Base-by-base conservation (phyloP, 2,888 invertebrate genomes). In the Hecatera dysodea region DNA sequence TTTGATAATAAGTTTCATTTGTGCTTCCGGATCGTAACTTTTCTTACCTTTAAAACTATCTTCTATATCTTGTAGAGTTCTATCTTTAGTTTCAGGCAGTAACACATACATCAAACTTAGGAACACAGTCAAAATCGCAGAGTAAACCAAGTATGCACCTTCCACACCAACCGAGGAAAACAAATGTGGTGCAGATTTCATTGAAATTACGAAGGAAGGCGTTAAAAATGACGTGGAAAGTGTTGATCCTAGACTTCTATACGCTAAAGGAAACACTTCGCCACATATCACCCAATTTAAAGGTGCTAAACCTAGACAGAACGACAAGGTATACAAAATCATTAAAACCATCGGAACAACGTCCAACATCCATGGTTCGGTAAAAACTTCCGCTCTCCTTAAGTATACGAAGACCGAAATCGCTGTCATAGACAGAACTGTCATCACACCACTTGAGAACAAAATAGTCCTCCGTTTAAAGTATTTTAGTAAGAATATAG, bases 221-320 rank as follows among this genome's bases (percentile, higher is more conserved):
- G 95, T 95, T 75, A 95, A 85, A 83, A 95, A 95, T 42, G 95
- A 94, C 0, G 95, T 95, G 2, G 95, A 95, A 29, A 96, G 85
- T 0, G 95, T 93, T 19, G 95, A 95, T 0, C 95, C 95, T 78
- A 95, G 90, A 83, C 95, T 95, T 82, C 95, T 93, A 77, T 95
- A 95, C 2, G 95, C 93, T 81, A 95, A 89, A 2, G 95, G 96
- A 81, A 96, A 96, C 3, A 96, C 94, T 88, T 96, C 96, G 0
- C 96, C 96, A 83, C 95, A 95, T 78, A 96, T 95, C 24, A 95
- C 95, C 95, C 95, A 96, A 72, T 94, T 95, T 36, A 96, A 86
- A 22, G 95, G 93, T 6, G 94, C 95, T 84, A 95, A 87, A 42
- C 95, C 95, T 86, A 95, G 89, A 86, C 95, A 95, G 77, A 95